Percentiles rank a stretch among this genome's conserved stretches.
Conservation (phyloP, 1,140 invertebrate genomes). For the Hylaeus anthracinus region DNA sequence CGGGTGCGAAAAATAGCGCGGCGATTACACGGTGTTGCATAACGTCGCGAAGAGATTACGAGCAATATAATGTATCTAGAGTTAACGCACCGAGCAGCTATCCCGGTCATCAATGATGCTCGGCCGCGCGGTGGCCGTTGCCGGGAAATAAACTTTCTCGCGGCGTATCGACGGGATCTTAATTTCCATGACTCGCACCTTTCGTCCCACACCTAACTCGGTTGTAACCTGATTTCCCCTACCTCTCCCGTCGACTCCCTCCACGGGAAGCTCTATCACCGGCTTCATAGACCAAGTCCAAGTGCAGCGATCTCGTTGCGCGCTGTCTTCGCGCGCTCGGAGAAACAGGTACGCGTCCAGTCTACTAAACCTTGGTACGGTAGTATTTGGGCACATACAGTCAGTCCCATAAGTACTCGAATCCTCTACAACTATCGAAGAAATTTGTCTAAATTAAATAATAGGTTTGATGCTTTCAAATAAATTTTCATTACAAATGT, state of each 20-base stretch:
- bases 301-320: conserved; percentile 26
- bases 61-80: not conserved
- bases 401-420: too few species aligned
- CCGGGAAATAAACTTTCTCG: conserved; percentile 10
- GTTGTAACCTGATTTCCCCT: conserved; percentile 35
- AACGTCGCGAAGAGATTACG: too few species aligned
- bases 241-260: not conserved
- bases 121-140: not conserved
- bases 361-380: not conserved
- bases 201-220: not conserved
- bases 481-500: too few species aligned
- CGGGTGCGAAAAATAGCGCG: too few species aligned
- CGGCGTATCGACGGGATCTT: conserved; percentile 14
- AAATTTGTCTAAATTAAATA: too few species aligned
- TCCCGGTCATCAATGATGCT: not conserved
- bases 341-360: conserved; percentile 1
- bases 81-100: not conserved
- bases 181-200: conserved; percentile 18
- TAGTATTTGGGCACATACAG: too few species aligned
- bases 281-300: conserved; percentile 25
- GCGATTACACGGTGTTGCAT: too few species aligned
- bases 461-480: too few species aligned
- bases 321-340: not conserved
- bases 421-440: too few species aligned
- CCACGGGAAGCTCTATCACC: not conserved